Base-by-base conservation (phyloP, 2,113 vertebrate species). In the Eubucco bourcierii region DNA sequence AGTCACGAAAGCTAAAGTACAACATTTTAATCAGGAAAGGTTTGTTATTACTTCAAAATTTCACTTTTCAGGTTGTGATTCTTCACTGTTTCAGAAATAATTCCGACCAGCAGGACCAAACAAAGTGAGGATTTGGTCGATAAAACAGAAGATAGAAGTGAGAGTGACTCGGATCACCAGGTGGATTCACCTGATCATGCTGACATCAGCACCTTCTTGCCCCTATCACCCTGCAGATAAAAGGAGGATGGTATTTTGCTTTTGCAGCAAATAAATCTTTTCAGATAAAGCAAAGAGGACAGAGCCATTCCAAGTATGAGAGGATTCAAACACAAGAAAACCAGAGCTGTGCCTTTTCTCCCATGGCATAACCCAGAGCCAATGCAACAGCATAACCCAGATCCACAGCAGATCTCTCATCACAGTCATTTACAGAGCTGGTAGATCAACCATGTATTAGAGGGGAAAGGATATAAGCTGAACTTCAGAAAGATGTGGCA, bases 101-200 rank as follows among this genome's bases (percentile, higher is more conserved):
- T 63, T 76, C 16, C n/a, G 77, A 12, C 33, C 31, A 39, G 18
- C 15, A 10, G 11, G 15, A 87, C 31, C 24, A 90, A 46, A 79
- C 28, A 41, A 74, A 50, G 15, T 6, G 17, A 64, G 10, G 15
- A 56, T 27, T 64, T 23, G 46, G 33, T 33, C 9, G 72, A 53
- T 31, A 53, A 52, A 71, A 84, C 11, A 3, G 11, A 16, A 87
- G 47, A 73, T 4, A 4, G 16, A 79, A 10, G 8, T 70, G 37
- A 63, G 31, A 55, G 6, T 16, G 28, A 61, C 27, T 58, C 50
- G 6, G 56, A 61, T 80, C 17, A 90, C 25, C 11, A 46, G 15
- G 9, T 41, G 1, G 12, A 52, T 60, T 65, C 33, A 74, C 4
- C 0, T 0, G 7, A 31, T 73, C 34, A 59, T 31, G 44, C 4